Evolutionary conservation across 2,113 vertebrate species (phyloP).

Genomic region (Lichenostomus cassidix): DNA sequence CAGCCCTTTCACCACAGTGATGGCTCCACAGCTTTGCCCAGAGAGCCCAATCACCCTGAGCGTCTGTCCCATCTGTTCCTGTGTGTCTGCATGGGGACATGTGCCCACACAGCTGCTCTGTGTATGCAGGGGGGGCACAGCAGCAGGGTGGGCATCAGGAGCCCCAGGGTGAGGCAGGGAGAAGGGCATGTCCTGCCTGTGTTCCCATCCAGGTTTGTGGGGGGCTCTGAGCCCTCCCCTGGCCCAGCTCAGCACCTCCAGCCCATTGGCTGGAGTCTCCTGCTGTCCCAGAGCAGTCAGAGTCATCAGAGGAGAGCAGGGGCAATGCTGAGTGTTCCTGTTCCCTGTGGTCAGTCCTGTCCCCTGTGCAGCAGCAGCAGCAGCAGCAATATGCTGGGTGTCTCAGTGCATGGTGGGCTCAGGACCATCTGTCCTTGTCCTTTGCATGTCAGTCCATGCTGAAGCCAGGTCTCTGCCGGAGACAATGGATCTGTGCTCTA

Average conservation of each 20-base stretch:
- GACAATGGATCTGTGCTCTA: background rate
- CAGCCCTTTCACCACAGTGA: fast-evolving
- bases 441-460: background rate
- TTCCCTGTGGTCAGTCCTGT: slow-evolving; percentile 17
- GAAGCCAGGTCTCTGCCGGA: background rate
- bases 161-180: background rate
- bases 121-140: background rate
- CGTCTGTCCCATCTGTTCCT: background rate
- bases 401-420: background rate
- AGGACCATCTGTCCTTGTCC: background rate
- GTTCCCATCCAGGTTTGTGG: background rate
- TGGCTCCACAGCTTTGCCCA: background rate
- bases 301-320: background rate
- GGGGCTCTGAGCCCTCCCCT: background rate
- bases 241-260: background rate
- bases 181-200: background rate
- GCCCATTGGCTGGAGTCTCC: background rate
- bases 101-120: background rate
- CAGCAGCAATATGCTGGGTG: background rate
- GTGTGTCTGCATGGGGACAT: background rate
- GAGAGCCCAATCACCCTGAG: fast-evolving
- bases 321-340: background rate
- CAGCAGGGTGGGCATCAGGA: fast-evolving
- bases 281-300: fast-evolving
- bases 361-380: background rate